Percentiles rank a stretch among this genome's conserved stretches.
phyloP scores from a whole-genome alignment of 2,888 invertebrate genomes.

The Bombyx huttoni region DNA sequence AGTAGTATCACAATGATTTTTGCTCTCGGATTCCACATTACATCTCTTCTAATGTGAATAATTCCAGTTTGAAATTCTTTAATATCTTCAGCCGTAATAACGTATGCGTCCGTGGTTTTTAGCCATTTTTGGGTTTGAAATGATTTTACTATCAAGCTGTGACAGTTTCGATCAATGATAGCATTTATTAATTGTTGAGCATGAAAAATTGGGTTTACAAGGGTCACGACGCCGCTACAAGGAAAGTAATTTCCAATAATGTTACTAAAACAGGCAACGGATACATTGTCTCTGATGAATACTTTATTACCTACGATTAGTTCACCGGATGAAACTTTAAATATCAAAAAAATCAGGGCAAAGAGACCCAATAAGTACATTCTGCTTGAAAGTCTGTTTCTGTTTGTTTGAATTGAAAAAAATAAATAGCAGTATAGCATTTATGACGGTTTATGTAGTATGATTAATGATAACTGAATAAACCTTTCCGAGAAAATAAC shows the following conservation, averaged over 20 bases:
- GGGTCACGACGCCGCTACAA: constrained; percentile 18
- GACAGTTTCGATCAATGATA: constrained; percentile 18
- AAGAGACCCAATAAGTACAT: constrained; percentile 13
- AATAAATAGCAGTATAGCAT: no score
- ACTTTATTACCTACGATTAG: not conserved
- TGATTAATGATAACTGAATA: no score
- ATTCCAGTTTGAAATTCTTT: constrained; percentile 18
- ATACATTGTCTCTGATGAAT: not conserved
- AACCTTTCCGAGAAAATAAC: not conserved
- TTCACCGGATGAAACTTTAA: not conserved
- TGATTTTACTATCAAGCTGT: constrained; percentile 19
- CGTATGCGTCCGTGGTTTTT: constrained; percentile 22
- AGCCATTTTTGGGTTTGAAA: constrained; percentile 18
- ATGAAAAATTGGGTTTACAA: constrained; percentile 17
- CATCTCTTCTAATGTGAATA: constrained; percentile 19
- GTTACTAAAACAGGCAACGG: not conserved
- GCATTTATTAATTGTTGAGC: constrained; percentile 13
- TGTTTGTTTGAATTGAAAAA: not conserved
- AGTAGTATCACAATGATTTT: constrained; percentile 23
- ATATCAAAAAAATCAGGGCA: not conserved
- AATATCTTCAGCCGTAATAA: constrained; percentile 22
- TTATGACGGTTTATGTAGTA: no score
- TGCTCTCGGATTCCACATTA: constrained; percentile 37
- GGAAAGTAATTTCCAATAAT: constrained; percentile 18
- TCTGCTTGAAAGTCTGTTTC: constrained; percentile 1